Evolutionary conservation across 2,888 invertebrate genomes (phyloP).

Genomic region (Copidosoma aretas): DNA sequence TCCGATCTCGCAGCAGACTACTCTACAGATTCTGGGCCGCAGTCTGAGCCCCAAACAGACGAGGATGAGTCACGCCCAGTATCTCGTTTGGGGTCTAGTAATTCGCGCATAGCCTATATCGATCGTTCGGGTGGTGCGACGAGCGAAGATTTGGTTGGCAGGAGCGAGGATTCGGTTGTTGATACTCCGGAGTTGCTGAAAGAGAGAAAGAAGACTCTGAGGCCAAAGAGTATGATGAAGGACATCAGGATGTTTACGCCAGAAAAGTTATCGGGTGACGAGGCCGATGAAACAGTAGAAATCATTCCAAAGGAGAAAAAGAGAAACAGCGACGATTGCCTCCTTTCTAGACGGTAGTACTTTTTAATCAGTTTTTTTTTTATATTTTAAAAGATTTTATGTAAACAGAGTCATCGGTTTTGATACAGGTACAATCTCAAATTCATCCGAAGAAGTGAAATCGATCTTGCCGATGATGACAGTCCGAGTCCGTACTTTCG

Average conservation of each 20-base stretch:
- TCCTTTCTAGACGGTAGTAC: slow-evolving; percentile 46
- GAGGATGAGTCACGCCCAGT: slow-evolving; percentile 53
- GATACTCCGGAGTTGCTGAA: not conserved
- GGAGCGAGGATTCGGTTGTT: slow-evolving; percentile 5
- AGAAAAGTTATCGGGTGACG: not conserved
- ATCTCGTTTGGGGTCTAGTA: slow-evolving; percentile 54
- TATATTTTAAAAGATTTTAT: not conserved
- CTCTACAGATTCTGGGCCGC: slow-evolving; percentile 58
- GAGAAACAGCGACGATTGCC: slow-evolving; percentile 51
- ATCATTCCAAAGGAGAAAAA: slow-evolving; percentile 26
- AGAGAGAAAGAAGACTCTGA: not conserved
- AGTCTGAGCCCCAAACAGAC: slow-evolving; percentile 57
- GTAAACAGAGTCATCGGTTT: not conserved
- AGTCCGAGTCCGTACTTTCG: slow-evolving; percentile 40
- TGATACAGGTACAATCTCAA: slow-evolving; percentile 42
- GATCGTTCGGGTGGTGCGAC: slow-evolving; percentile 53
- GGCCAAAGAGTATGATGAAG: slow-evolving; percentile 13
- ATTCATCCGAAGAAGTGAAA: slow-evolving; percentile 43
- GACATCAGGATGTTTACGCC: not conserved
- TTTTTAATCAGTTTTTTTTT: not conserved
- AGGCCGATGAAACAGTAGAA: not conserved
- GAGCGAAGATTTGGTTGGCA: slow-evolving; percentile 44
- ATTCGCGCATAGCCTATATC: slow-evolving; percentile 50
- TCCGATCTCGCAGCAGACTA: slow-evolving; percentile 57
- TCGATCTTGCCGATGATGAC: slow-evolving; percentile 12